A percentile compares a stretch with the other conserved stretches of the same genome.
Evolutionary conservation across 2,113 vertebrate genomes (phyloP).

Genomic region (Turnix velox): DNA sequence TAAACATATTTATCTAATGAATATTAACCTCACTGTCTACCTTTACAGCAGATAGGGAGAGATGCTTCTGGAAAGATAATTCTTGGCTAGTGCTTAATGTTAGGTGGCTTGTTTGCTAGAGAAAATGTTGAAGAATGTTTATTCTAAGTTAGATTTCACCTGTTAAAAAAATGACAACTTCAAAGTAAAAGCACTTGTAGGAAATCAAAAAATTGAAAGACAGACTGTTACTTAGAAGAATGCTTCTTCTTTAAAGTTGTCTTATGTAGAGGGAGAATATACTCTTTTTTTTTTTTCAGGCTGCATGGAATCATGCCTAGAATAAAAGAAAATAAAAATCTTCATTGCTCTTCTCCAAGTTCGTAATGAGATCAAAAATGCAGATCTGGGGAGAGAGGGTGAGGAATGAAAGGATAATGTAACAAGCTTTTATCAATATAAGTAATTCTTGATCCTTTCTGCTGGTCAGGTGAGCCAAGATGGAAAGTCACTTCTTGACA

Average conservation of each 20-base stretch:
- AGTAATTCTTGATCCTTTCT: background rate
- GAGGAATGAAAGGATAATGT: background rate
- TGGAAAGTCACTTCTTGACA: slow-evolving; percentile 93
- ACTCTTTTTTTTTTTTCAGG: background rate
- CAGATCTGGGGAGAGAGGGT: background rate
- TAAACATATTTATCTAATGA: background rate
- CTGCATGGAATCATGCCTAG: background rate
- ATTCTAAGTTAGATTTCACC: background rate
- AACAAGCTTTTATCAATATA: background rate
- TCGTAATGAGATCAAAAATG: background rate
- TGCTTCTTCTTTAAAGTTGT: background rate
- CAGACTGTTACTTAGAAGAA: background rate
- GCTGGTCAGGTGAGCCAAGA: slow-evolving; percentile 90
- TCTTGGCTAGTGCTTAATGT: background rate
- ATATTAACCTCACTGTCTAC: background rate
- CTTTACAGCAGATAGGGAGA: background rate
- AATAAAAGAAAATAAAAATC: background rate
- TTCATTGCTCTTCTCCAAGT: rapidly evolving
- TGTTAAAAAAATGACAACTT: background rate
- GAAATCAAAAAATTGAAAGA: background rate
- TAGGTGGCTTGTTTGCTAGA: background rate
- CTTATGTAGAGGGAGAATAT: background rate
- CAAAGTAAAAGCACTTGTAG: background rate
- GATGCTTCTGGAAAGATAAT: background rate
- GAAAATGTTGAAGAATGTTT: background rate